A percentile compares a stretch with the other conserved stretches of the same genome.
These are phyloP conservation scores for Corapipo altera DNA, from an alignment of 2,113 vertebrate species.

Conservation along the genomic window DNA sequence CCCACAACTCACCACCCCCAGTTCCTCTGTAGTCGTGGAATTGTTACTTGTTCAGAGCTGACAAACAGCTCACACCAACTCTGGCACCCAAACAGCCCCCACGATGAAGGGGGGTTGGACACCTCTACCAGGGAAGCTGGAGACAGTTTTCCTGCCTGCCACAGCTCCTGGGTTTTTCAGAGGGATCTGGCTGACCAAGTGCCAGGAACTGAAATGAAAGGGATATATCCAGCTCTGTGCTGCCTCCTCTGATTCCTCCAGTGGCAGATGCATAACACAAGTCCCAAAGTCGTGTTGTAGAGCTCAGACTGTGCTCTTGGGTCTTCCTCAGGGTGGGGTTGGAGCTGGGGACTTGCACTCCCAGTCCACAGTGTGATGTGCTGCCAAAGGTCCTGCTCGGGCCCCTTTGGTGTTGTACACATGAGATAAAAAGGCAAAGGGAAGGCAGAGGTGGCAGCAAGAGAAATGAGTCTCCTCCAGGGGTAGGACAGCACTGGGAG, in stretches of 20 bases:
- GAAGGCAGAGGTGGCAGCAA: neutral
- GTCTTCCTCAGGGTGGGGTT: fast-evolving
- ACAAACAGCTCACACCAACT: neutral
- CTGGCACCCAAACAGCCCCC: neutral
- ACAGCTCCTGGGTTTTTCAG: neutral
- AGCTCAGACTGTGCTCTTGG: neutral
- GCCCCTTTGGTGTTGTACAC: neutral
- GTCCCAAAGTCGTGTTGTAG: neutral
- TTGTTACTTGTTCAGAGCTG: neutral
- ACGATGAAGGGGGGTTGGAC: neutral
- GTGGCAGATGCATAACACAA: neutral
- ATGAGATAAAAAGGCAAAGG: neutral
- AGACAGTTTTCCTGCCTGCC: neutral
- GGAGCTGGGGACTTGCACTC: neutral
- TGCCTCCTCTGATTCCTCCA: neutral
- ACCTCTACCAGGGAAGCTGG: neutral
- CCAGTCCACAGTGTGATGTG: neutral
- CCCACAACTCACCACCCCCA: fast-evolving
- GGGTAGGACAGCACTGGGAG: neutral
- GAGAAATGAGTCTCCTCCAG: neutral
- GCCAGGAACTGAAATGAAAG: neutral
- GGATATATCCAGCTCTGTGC: neutral
- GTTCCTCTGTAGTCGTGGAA: neutral
- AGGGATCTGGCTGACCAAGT: neutral
- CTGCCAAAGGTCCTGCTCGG: neutral